Base-by-base conservation (phyloP, 2,113 vertebrate species). In the Tachysurus vachellii region DNA sequence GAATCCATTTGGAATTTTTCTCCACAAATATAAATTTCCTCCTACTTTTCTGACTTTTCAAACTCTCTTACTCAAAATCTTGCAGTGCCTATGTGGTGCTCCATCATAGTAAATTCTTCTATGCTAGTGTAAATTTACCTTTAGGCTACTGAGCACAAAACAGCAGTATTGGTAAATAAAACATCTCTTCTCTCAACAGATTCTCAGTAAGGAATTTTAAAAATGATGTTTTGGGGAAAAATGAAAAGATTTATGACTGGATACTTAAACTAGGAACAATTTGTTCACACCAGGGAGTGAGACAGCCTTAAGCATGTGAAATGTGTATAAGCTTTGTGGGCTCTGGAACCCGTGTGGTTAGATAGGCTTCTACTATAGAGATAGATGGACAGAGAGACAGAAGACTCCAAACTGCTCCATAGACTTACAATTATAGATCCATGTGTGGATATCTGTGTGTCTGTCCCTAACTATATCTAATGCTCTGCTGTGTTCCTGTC, bases 121-220 rank as follows among this genome's bases (percentile, higher is more conserved):
- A 36, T 83, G 62, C 47, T 16, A 80, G 11, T 26, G 19, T 42
- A 23, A 23, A 19, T 17, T 77, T 62, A 28, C 59, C 26, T 50
- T 68, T 17, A 80, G 23, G 42, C 50, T 59, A 36, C 26, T 42
- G 59, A 42, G 42, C 36, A 79, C 10, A 31, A 26, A 31, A 84
- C 36, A 31, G 23, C 26, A 10, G 42, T 36, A 28, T 86, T 73
- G 44, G 36, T 83, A 26, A 85, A 87, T 70, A 83, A 83, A 82
- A 83, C 68, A 89, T 56, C 19, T 56, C 26, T 80, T 54, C 83
- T 75, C 26, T 85, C 42, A 62, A 50, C 83, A 75, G 68, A 53
- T 14, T 77, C 66, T n/a, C 44, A 11, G 28, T 31, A 13, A 83
- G 71, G 80, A 88, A 90, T 88, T 59, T 79, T 7, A 36, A 57